These are phyloP conservation scores for Argopecten irradians DNA, from an alignment of 1,140 invertebrate genomes.

Conservation along the genomic window DNA sequence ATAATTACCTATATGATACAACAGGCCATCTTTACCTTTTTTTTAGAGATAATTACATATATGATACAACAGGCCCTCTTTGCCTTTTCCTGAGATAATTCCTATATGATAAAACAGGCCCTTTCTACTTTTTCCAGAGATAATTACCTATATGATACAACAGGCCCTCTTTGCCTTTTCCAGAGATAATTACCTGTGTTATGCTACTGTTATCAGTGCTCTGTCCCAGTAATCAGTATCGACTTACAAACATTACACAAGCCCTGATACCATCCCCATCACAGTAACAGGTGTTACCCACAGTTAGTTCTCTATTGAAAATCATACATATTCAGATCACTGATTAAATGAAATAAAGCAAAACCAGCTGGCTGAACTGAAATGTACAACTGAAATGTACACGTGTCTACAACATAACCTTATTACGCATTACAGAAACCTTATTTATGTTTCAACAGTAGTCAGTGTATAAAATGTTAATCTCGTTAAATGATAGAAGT, in stretches of 20 bases:
- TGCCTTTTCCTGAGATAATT: no score
- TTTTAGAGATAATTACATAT: no score
- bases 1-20: no score
- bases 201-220: neutral
- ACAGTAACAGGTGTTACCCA: neutral
- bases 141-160: no score
- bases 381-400: no score
- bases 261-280: neutral
- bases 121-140: no score
- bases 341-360: no score
- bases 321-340: neutral
- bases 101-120: no score
- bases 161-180: neutral
- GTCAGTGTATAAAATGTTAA: neutral
- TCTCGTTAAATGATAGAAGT: neutral
- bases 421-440: neutral
- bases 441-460: neutral
- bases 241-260: neutral
- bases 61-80: no score
- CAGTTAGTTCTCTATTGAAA: neutral
- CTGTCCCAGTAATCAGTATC: neutral
- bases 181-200: neutral
- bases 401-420: neutral
- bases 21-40: no score
- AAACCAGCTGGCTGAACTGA: neutral